Evolutionary conservation across 2,797 vertebrate species (phyloP).

Genomic region (Oreochromis mossambicus): DNA sequence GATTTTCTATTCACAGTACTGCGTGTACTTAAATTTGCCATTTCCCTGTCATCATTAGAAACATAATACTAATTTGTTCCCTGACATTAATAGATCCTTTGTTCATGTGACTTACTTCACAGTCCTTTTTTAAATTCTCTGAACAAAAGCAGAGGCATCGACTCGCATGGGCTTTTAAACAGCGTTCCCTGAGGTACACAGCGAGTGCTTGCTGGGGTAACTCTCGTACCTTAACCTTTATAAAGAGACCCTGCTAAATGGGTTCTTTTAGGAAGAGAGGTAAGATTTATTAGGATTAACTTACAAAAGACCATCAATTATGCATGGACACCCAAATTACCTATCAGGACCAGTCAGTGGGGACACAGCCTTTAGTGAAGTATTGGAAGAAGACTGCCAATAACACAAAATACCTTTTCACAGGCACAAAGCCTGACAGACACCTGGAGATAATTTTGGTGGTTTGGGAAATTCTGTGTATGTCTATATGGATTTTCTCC

Average conservation of each 20-base stretch:
- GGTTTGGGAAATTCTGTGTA: not conserved
- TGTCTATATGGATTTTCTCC: not conserved
- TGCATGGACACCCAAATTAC: slow-evolving; percentile 76
- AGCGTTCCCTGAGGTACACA: slow-evolving; percentile 20
- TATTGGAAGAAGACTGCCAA: slow-evolving; percentile 32
- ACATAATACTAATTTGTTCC: slow-evolving; percentile 53
- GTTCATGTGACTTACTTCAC: slow-evolving; percentile 26
- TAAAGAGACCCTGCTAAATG: slow-evolving; percentile 51
- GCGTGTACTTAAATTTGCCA: slow-evolving; percentile 44
- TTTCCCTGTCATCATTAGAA: slow-evolving; percentile 49
- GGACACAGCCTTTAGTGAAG: slow-evolving; percentile 40
- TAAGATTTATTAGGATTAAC: slow-evolving; percentile 81
- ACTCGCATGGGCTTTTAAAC: slow-evolving; percentile 3
- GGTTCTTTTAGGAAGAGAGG: slow-evolving; percentile 58
- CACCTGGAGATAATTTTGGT: not conserved
- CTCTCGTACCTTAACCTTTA: slow-evolving; percentile 44
- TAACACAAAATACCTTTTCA: slow-evolving; percentile 22
- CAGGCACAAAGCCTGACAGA: not conserved
- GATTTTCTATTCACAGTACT: slow-evolving; percentile 54
- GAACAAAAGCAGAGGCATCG: slow-evolving; percentile 57
- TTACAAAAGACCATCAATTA: slow-evolving; percentile 77
- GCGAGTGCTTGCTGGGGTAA: slow-evolving; percentile 58
- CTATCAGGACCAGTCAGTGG: slow-evolving; percentile 64
- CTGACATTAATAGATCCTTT: slow-evolving; percentile 39
- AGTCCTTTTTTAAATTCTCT: slow-evolving; percentile 36